phyloP scores from a whole-genome alignment of 2,888 invertebrate genomes.

The Zeuzera pyrina region DNA sequence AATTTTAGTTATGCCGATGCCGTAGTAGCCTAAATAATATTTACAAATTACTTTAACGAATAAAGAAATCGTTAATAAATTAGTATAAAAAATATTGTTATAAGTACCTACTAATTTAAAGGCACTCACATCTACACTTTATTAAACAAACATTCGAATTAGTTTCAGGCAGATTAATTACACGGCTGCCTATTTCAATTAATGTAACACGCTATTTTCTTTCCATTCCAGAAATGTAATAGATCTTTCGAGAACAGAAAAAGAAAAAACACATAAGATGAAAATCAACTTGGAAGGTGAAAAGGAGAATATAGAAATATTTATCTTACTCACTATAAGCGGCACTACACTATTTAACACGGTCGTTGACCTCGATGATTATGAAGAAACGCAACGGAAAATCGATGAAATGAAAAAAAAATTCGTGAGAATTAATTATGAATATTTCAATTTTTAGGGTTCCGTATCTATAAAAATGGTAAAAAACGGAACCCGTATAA shows the following conservation, averaged over 20 bases:
- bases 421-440: constrained; percentile 74
- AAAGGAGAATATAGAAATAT: constrained; percentile 66
- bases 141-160: background rate
- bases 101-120: no score
- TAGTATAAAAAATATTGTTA: no score
- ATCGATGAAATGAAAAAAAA: constrained; percentile 62
- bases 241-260: constrained; percentile 83
- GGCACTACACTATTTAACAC: constrained; percentile 90
- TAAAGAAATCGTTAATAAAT: no score
- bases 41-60: no score
- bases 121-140: no score
- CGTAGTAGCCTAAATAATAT: no score
- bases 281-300: constrained; percentile 89
- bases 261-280: constrained; percentile 90
- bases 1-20: no score
- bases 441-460: no score
- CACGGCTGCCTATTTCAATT: background rate
- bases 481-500: no score
- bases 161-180: background rate
- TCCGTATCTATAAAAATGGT: no score
- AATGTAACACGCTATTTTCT: background rate
- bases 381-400: constrained; percentile 80
- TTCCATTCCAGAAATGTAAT: constrained; percentile 72
- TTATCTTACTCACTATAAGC: constrained; percentile 91
- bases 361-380: constrained; percentile 86